These are phyloP conservation scores for Cyclura pinguis DNA, from an alignment of 2,797 vertebrate species.

Conservation along the genomic window DNA sequence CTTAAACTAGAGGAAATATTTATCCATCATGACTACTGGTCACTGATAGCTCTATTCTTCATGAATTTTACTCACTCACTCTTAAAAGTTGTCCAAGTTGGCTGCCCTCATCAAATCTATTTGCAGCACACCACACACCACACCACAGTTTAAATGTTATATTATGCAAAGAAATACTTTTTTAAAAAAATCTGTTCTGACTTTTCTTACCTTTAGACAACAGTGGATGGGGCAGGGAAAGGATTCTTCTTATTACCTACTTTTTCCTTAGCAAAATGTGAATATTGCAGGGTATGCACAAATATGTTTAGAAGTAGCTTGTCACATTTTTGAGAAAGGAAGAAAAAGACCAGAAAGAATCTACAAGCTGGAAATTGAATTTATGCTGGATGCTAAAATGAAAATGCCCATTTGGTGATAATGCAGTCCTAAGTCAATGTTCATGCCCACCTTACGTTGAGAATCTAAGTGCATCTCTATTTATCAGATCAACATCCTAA, in stretches of 20 bases:
- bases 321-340: background rate
- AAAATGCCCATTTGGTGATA: conserved; percentile 30
- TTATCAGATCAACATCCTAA: conserved; percentile 64
- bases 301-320: background rate
- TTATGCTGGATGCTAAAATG: conserved; percentile 8
- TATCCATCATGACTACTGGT: background rate
- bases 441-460: conserved; percentile 40
- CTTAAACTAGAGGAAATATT: background rate
- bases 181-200: background rate
- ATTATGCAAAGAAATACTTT: background rate
- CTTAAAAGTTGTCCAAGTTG: background rate
- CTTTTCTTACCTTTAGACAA: background rate
- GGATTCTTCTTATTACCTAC: background rate
- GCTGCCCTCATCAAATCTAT: background rate
- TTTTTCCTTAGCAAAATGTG: background rate
- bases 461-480: conserved; percentile 46
- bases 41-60: background rate
- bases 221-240: background rate
- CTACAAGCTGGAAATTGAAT: background rate
- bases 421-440: conserved; percentile 8
- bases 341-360: background rate
- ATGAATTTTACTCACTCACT: background rate
- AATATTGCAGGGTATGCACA: background rate
- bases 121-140: background rate
- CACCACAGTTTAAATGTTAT: background rate